phyloP scores from a whole-genome alignment of 2,888 invertebrate genomes.

The Rhagonycha fulva region DNA sequence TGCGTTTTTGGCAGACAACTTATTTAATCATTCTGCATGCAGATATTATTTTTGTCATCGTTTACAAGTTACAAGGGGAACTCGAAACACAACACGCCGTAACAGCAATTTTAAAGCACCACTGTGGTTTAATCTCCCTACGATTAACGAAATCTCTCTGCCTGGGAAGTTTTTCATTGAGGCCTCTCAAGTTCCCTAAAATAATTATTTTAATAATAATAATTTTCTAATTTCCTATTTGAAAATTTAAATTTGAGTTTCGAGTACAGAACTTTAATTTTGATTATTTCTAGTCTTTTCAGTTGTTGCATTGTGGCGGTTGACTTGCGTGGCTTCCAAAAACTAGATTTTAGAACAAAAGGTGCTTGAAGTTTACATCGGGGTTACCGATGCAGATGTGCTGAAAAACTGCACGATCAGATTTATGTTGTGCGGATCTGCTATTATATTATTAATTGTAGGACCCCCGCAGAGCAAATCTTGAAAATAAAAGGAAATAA shows the following conservation, averaged over 20 bases:
- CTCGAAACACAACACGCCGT: neutral
- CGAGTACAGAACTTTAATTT: neutral
- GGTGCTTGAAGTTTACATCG: no score
- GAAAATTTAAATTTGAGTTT: no score
- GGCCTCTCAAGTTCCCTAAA: neutral
- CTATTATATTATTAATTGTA: no score
- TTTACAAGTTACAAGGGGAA: neutral
- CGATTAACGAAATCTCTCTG: neutral
- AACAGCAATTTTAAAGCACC: neutral
- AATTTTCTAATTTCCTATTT: no score
- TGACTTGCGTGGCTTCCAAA: no score
- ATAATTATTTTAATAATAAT: no score
- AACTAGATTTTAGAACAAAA: no score
- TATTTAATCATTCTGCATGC: neutral
- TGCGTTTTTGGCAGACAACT: neutral
- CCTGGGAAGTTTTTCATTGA: neutral
- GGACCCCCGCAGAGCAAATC: neutral
- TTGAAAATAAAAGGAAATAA: neutral
- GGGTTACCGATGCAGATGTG: no score
- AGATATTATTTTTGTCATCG: neutral
- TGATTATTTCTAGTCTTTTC: no score
- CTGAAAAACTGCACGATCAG: no score
- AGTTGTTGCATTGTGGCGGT: no score
- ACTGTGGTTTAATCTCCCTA: neutral
- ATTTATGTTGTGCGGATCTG: no score